Conservation (phyloP, 2,888 invertebrate genomes). For the Atethmia centrago region DNA sequence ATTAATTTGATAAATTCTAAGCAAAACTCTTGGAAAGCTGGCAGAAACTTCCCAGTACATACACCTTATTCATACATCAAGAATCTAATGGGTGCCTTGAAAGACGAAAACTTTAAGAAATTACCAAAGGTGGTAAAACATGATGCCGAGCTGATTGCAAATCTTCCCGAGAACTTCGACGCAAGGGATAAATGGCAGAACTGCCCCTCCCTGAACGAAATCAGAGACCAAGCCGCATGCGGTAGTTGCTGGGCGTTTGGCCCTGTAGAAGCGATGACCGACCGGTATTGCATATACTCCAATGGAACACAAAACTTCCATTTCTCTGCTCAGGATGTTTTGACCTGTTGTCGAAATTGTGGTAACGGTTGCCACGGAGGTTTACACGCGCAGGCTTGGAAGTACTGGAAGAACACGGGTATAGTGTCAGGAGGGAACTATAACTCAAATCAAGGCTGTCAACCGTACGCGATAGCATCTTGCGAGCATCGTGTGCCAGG, state of each 20-base stretch:
- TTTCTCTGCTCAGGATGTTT: slow-evolving; percentile 35
- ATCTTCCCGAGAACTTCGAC: slow-evolving; percentile 42
- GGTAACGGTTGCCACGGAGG: not conserved
- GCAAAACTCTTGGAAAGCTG: slow-evolving; percentile 41
- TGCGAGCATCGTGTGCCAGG: slow-evolving; percentile 27
- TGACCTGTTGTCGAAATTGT: not conserved
- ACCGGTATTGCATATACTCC: slow-evolving; percentile 39
- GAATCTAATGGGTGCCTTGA: slow-evolving; percentile 28
- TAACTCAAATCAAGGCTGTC: slow-evolving; percentile 29
- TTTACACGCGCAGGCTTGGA: fast-evolving
- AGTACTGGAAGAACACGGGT: slow-evolving; percentile 24
- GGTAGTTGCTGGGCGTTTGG: slow-evolving; percentile 41
- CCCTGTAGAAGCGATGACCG: slow-evolving; percentile 40
- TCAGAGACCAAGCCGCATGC: slow-evolving; percentile 40
- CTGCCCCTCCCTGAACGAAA: slow-evolving; percentile 36
- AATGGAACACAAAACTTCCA: slow-evolving; percentile 28
- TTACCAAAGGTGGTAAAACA: slow-evolving; percentile 11
- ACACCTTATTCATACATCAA: slow-evolving; percentile 21
- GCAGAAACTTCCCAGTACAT: slow-evolving; percentile 30
- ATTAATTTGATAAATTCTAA: slow-evolving; percentile 34
- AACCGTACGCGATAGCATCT: slow-evolving; percentile 23
- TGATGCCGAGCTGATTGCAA: slow-evolving; percentile 32
- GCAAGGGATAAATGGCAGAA: slow-evolving; percentile 42
- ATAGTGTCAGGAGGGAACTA: slow-evolving; percentile 42
- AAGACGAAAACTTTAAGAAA: not conserved